phyloP scores from a whole-genome alignment of 2,888 invertebrate genomes.

The Hirtodrosophila histrioides region DNA sequence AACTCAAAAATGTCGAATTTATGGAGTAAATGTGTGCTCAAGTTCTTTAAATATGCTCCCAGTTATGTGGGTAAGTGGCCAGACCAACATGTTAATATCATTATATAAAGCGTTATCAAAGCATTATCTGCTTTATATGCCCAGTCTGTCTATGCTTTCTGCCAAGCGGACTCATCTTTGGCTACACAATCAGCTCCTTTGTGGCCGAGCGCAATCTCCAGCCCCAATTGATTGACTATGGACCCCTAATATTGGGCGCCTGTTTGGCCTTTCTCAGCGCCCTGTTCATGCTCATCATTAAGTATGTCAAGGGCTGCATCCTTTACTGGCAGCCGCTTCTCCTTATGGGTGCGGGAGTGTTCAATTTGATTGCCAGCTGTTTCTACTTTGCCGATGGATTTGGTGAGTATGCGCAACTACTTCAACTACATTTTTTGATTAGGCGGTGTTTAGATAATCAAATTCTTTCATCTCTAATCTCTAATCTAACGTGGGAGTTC shows the following conservation, averaged over 20 bases:
- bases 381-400: conserved; percentile 81
- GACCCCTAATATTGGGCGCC: conserved; percentile 79
- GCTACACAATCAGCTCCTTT: conserved; percentile 80
- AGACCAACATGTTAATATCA: neutral
- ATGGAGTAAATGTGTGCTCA: conserved; percentile 68
- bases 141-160: conserved; percentile 78
- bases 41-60: conserved; percentile 76
- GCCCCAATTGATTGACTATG: conserved; percentile 68
- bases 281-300: conserved; percentile 65
- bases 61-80: conserved; percentile 75
- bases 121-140: neutral
- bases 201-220: conserved; percentile 68
- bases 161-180: conserved; percentile 80
- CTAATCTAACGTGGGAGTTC: no score
- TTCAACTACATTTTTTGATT: no score
- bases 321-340: conserved; percentile 80
- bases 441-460: no score
- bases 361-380: conserved; percentile 80
- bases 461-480: no score
- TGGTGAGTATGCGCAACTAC: conserved; percentile 62
- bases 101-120: neutral
- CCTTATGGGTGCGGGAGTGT: conserved; percentile 62
- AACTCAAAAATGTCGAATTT: conserved; percentile 59
- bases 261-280: conserved; percentile 66
- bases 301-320: conserved; percentile 73